Percentiles rank a stretch among this genome's conserved stretches.
Conservation (phyloP, 2,113 vertebrate genomes). For the Myiagra hebetior region DNA sequence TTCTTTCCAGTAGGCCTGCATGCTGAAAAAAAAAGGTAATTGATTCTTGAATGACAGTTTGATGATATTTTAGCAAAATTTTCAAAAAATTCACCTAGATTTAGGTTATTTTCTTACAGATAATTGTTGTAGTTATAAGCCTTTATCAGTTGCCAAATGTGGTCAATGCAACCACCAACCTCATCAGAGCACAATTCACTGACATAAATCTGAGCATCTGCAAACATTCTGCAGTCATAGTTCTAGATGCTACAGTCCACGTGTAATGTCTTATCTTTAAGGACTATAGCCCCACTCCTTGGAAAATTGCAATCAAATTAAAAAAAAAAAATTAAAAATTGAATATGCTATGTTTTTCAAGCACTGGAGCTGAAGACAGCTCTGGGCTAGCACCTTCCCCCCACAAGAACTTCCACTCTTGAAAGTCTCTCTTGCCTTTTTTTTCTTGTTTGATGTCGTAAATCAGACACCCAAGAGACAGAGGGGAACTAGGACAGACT, state of each 20-base stretch:
- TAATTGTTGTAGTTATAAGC: background rate
- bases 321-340: background rate
- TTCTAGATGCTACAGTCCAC: background rate
- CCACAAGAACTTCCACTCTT: background rate
- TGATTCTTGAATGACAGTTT: background rate
- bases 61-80: background rate
- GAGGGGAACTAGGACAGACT: conserved; percentile 17
- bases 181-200: background rate
- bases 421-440: background rate
- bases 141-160: background rate
- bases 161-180: background rate
- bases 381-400: background rate
- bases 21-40: background rate
- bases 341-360: background rate
- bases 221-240: background rate
- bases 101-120: background rate
- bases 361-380: background rate
- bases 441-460: background rate
- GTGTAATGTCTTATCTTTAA: background rate
- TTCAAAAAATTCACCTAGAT: background rate
- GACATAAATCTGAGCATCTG: background rate
- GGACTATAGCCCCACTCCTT: background rate
- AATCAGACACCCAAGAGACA: background rate
- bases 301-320: background rate
- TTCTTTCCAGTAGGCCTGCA: background rate